These are phyloP conservation scores for Electrophaes corylata DNA, from an alignment of 2,888 invertebrate species.

Conservation along the genomic window DNA sequence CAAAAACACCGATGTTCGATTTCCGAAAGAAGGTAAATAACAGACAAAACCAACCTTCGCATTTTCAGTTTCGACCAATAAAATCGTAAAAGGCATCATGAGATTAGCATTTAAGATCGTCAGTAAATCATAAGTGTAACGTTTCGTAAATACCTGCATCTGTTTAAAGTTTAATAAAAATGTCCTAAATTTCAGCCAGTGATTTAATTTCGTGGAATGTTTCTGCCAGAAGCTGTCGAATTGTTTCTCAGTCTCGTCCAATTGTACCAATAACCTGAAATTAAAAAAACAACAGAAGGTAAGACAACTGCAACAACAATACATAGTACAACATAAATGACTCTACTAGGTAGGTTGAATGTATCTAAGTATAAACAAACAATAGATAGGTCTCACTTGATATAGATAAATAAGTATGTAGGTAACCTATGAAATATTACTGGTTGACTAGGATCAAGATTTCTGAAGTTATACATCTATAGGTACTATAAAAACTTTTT, in stretches of 20 bases:
- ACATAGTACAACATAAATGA: too few species aligned
- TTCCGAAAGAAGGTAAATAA: slow-evolving; percentile 61
- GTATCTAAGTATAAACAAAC: too few species aligned
- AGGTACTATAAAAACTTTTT: too few species aligned
- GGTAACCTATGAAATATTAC: too few species aligned
- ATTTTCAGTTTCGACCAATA: slow-evolving; percentile 70
- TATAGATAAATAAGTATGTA: too few species aligned
- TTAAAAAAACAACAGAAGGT: slow-evolving; percentile 4
- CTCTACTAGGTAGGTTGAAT: too few species aligned
- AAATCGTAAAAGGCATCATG: slow-evolving; percentile 45
- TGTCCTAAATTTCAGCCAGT: slow-evolving; percentile 94
- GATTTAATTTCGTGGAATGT: slow-evolving; percentile 94
- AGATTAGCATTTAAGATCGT: neutral
- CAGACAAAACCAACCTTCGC: slow-evolving; percentile 40
- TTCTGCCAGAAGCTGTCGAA: slow-evolving; percentile 98
- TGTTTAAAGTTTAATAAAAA: slow-evolving; percentile 98
- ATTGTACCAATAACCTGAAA: slow-evolving; percentile 93
- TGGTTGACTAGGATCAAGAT: too few species aligned
- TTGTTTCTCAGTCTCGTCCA: slow-evolving; percentile 96
- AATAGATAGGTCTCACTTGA: too few species aligned
- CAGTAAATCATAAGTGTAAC: slow-evolving; percentile 4
- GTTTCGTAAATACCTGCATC: slow-evolving; percentile 85
- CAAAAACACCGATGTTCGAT: slow-evolving; percentile 75
- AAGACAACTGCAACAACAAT: too few species aligned
- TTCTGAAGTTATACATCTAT: too few species aligned